Evolutionary conservation across 2,888 invertebrate genomes (phyloP), one percentile per base, ranked within the genome.

Genomic region (Prosopocoilus inquinatus): DNA sequence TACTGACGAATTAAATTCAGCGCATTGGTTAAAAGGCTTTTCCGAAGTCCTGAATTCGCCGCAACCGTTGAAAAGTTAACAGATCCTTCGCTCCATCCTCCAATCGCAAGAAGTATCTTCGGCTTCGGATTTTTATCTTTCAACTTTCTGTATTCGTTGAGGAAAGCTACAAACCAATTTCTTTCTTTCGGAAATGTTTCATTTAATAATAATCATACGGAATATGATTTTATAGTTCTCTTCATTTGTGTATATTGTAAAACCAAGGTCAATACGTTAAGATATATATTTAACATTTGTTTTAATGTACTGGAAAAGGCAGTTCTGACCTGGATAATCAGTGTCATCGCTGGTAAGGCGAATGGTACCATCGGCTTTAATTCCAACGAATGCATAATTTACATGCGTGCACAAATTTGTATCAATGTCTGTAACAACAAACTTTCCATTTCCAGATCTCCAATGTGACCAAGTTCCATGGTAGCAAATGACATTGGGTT

Each of bases 381-480:
- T 77, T 0, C 89, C 90, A 28, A 84, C 81, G 68, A 92, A 92
- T 0, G 86, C 76, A 68, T 90, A 92, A 9, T 90, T 81, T 43
- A 88, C 52, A 68, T 91, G 90, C 0, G 90, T 90, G 70, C 91
- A 91, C 0, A 89, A 75, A 5, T 72, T 74, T 0, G 88, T 81
- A 65, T 90, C 82, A 36, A 91, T 85, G 53, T 88, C 65, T 9
- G 80, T 78, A 0, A 89, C 83, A 7, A 83, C 80, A 64, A 86
- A 90, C 69, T 84, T 81, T 0, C 90, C 90, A 41, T 76, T 69
- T 0, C 81, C 83, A 0, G 71, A 72, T 35, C 90, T 81, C 66
- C 90, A 89, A 0, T 82, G 82, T 0, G 90, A 82, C 91, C 91
- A 91, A 5, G 86, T 84, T 2, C 89, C 88, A 61, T 84, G 87